Evolutionary conservation across 1,140 invertebrate genomes (phyloP).

Genomic region (Drosophila prosaltans): DNA sequence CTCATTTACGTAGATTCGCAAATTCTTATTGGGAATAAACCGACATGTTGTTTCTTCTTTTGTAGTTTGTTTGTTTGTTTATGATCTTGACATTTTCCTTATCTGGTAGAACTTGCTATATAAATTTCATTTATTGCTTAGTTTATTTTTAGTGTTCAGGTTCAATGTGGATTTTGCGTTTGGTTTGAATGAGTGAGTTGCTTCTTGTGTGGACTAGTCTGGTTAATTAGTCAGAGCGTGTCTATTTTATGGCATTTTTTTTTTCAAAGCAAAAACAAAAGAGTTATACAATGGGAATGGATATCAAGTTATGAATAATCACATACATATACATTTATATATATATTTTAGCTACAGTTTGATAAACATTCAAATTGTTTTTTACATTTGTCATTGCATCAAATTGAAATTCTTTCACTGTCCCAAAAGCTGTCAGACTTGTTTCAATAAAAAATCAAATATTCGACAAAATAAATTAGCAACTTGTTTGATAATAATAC

Average conservation of each 20-base stretch:
- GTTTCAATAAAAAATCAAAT: constrained; percentile 39
- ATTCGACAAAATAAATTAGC: constrained; percentile 58
- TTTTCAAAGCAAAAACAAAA: constrained; percentile 34
- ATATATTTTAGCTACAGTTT: constrained; percentile 9
- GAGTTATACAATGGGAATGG: constrained; percentile 29
- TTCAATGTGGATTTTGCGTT: constrained; percentile 16
- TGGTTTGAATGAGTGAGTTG: constrained; percentile 12
- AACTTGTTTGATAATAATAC: constrained; percentile 62
- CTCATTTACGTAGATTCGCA: not conserved
- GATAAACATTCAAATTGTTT: constrained; percentile 1
- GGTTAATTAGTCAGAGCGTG: constrained; percentile 60
- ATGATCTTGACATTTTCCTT: constrained; percentile 76
- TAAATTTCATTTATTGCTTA: constrained; percentile 44
- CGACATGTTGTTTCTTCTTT: constrained; percentile 25
- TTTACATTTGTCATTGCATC: constrained; percentile 25
- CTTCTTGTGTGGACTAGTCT: constrained; percentile 44
- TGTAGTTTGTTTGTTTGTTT: constrained; percentile 40
- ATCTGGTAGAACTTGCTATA: constrained; percentile 65
- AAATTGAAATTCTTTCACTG: constrained; percentile 42
- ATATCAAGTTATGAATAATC: not conserved
- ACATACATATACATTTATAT: not conserved
- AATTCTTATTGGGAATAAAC: not conserved
- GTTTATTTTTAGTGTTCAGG: constrained; percentile 7
- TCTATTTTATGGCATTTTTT: constrained; percentile 38
- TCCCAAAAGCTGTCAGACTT: constrained; percentile 54